These are phyloP conservation scores for Clepsis dumicolana DNA, from an alignment of 2,888 invertebrate species.

Conservation along the genomic window DNA sequence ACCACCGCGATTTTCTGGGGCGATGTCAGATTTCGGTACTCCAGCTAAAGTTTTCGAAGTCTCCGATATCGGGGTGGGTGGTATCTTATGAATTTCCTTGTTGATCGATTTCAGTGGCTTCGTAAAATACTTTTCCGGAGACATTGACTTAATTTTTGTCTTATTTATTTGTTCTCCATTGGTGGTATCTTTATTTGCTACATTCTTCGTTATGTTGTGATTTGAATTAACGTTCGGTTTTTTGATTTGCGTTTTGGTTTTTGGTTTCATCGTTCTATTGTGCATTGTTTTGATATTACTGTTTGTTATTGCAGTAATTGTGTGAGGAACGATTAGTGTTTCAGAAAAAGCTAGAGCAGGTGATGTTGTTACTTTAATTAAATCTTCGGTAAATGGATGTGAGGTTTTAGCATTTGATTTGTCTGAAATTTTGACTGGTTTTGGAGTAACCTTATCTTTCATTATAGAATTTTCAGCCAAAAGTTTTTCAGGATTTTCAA, in stretches of 20 bases:
- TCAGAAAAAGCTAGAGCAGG: conserved; percentile 46
- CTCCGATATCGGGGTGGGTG: conserved; percentile 78
- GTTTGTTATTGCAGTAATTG: conserved; percentile 75
- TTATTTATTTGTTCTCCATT: conserved; percentile 59
- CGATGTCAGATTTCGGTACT: conserved; percentile 68
- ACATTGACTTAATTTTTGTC: conserved; percentile 62
- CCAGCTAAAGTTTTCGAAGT: conserved; percentile 75
- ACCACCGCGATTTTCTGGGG: conserved; percentile 82
- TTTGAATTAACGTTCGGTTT: conserved; percentile 60
- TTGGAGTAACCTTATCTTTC: conserved; percentile 4
- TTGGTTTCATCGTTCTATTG: conserved; percentile 77
- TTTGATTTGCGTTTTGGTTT: conserved; percentile 71
- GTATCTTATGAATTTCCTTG: conserved; percentile 83
- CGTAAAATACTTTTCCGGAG: conserved; percentile 58
- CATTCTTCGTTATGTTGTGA: conserved; percentile 53
- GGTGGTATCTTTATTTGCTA: conserved; percentile 52
- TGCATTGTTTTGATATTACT: conserved; percentile 76
- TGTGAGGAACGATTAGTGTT: conserved; percentile 58
- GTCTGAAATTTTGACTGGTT: background rate
- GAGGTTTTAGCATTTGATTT: background rate
- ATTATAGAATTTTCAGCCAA: conserved; percentile 20
- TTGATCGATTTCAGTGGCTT: conserved; percentile 80
- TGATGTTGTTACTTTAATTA: conserved; percentile 15
- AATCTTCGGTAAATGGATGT: background rate
- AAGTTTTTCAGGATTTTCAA: background rate